Conservation (phyloP, 2,113 vertebrate genomes). For the Uria lomvia region DNA sequence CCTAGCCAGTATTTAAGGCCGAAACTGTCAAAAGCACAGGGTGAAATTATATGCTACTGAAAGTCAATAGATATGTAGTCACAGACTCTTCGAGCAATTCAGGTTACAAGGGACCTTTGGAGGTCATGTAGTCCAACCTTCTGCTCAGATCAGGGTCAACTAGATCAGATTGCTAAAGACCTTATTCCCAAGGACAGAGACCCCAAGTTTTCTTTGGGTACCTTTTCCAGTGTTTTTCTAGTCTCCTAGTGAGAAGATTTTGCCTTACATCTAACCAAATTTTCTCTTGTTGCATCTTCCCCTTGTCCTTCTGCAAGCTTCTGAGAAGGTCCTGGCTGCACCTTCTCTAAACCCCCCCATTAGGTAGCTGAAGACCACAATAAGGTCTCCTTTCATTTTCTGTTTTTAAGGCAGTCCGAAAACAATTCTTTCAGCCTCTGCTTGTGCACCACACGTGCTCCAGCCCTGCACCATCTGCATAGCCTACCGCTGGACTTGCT, state of each 20-base stretch:
- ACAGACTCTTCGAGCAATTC: neutral
- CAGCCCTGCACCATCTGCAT: neutral
- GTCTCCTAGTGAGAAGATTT: neutral
- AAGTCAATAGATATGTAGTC: neutral
- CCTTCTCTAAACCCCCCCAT: neutral
- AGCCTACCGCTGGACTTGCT: neutral
- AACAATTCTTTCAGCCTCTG: fast-evolving
- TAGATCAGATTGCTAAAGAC: neutral
- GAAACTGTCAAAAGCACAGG: neutral
- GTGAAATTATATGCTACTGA: neutral
- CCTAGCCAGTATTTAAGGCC: neutral
- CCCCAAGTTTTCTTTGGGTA: neutral
- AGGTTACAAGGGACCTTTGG: neutral
- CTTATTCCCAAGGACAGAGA: neutral
- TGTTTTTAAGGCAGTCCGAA: neutral
- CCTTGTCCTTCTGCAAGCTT: neutral
- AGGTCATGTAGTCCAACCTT: neutral
- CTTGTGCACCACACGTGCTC: neutral
- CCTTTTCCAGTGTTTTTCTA: neutral
- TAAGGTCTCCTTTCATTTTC: neutral
- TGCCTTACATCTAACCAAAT: neutral
- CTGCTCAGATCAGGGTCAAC: neutral
- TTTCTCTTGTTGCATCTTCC: neutral
- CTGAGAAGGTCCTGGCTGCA: neutral
- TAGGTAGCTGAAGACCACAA: neutral